Base-by-base conservation (phyloP, 2,888 invertebrate genomes). In the Folsomia manolachei region DNA sequence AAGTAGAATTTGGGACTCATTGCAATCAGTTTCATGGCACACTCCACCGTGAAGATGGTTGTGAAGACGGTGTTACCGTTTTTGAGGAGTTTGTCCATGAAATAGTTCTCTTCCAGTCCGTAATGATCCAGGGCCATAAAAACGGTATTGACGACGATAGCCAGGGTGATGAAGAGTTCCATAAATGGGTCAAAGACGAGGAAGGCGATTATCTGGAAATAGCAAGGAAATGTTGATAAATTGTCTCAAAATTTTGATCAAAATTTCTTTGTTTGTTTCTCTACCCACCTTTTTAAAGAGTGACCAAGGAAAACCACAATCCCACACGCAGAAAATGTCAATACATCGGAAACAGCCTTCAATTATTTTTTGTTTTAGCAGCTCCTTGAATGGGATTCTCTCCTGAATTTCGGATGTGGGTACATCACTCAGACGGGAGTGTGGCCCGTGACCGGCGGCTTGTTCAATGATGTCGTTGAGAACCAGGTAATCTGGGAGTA, bases 121-220 rank as follows among this genome's bases (percentile, higher is more conserved):
- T 95, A 94, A 85, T 95, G 95, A 85, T 97, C 96, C 86, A 94
- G 88, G 70, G 96, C 95, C 83, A 97, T 88, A 84, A 96, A 94
- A 23, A 77, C 87, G 11, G 97, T 98, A 85, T 98, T 98, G 83
- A 96, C 94, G 78, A 97, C 94, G 86, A 98, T 98, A 86, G 97
- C 97, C 74, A 98, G 88, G 27, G 97, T 98, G 84, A 98, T 97
- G 86, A 97, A 97, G 81, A 98, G 88, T 85, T 98, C 98, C 81
- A 97, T 94, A 86, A 98, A 98, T 7, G 97, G 95, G 87, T 98
- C 97, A 86, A 97, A 96, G 81, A 98, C 96, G 82, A 98, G 87
- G 77, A 95, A 87, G 18, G 91, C 89, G 75, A 91, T 91, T 39
- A 72, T 87, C 18, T 39, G 39, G n/a, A n/a, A n/a, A n/a, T n/a